Percentiles rank a stretch among this genome's conserved stretches.
These are phyloP conservation scores for Thaumatotibia leucotreta DNA, from an alignment of 1,140 invertebrate genomes.

Conservation along the genomic window DNA sequence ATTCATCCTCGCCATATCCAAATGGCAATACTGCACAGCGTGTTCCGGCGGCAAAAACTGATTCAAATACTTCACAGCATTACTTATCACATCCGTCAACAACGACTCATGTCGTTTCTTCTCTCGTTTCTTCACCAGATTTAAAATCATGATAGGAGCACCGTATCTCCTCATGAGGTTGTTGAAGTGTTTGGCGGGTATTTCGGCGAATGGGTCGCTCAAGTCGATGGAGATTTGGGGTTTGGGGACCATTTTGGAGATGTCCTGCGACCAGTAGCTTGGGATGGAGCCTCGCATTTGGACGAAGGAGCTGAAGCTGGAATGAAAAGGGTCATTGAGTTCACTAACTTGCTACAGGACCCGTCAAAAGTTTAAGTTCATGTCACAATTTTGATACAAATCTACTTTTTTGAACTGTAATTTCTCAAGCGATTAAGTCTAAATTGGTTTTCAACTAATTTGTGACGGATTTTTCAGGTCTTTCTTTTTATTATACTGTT, in stretches of 20 bases:
- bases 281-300: slow-evolving; percentile 97
- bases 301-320: slow-evolving; percentile 93
- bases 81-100: slow-evolving; percentile 89
- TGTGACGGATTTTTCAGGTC: no score
- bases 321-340: no score
- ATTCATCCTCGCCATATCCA: slow-evolving; percentile 98
- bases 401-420: no score
- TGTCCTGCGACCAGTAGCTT: slow-evolving; percentile 97
- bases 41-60: slow-evolving; percentile 94
- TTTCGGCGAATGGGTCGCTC: slow-evolving; percentile 89
- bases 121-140: slow-evolving; percentile 96
- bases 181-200: slow-evolving; percentile 94
- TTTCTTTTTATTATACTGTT: no score
- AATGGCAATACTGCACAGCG: slow-evolving; percentile 94
- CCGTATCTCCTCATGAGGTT: slow-evolving; percentile 93
- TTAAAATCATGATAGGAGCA: slow-evolving; percentile 94
- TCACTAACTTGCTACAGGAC: no score
- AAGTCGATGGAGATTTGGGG: slow-evolving; percentile 94
- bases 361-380: no score
- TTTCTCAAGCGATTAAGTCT: no score
- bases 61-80: slow-evolving; percentile 96
- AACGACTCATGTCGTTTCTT: slow-evolving; percentile 95
- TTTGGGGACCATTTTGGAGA: slow-evolving; percentile 98
- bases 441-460: no score
- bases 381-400: no score